These are phyloP conservation scores for Mohoua ochrocephala DNA, from an alignment of 2,113 vertebrate species.

Conservation along the genomic window DNA sequence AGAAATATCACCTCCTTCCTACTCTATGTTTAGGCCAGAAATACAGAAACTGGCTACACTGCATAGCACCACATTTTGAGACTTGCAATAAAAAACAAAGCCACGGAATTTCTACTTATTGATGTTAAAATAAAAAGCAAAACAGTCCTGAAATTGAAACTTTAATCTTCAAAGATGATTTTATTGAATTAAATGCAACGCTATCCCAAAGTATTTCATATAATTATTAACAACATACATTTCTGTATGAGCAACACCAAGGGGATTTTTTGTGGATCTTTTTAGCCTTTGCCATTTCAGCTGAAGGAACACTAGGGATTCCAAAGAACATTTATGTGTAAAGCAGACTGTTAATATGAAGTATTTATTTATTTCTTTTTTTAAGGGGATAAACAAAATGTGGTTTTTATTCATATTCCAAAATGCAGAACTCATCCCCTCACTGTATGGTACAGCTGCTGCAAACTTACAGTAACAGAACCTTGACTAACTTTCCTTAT, in stretches of 20 bases:
- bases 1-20: not conserved
- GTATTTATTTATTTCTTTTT: not conserved
- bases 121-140: not conserved
- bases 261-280: accelerated
- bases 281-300: not conserved
- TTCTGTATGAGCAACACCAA: not conserved
- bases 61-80: not conserved
- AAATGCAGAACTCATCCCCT: not conserved
- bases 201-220: not conserved
- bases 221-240: not conserved
- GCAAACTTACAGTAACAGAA: not conserved
- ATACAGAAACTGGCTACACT: not conserved
- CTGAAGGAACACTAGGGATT: not conserved
- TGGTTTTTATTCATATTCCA: not conserved
- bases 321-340: not conserved
- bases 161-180: not conserved
- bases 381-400: not conserved
- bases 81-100: not conserved
- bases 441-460: not conserved
- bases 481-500: not conserved
- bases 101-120: not conserved
- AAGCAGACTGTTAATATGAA: not conserved
- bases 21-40: not conserved
- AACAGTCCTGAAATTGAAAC: not conserved
- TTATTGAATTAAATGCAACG: not conserved